Evolutionary conservation across 2,797 vertebrate species (phyloP), one percentile per base, ranked within the genome.

Genomic region (Nannoperca obscura): DNA sequence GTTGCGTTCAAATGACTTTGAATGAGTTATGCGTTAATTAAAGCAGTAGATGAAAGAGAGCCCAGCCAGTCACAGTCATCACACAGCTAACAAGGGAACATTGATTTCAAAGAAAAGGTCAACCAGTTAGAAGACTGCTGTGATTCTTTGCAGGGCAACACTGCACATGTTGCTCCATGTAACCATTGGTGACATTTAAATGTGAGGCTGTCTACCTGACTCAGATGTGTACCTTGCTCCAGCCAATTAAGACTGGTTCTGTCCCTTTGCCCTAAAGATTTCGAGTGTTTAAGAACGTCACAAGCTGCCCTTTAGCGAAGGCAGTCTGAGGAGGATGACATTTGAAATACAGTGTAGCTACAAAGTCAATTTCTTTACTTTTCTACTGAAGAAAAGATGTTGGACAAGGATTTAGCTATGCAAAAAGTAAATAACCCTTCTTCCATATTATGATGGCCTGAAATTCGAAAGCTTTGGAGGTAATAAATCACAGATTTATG

Each of bases 131-230:
- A 67, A 61, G 67, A 38, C 60, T 13, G 50, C 60, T 30, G 61
- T n/a, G 76, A 80, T 63, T 79, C 61, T 70, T 68, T 53, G 71
- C 74, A 15, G 49, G 65, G 62, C 59, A 49, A 66, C 69, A 59
- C 50, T 44, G 55, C 70, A 63, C 66, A 70, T 76, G 86, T 87
- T 84, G 80, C 79, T 79, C 30, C 63, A 67, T 79, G 71, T 82
- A 81, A 89, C 83, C 74, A 66, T 5, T 24, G 61, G 78, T 94
- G 94, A 93, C 92, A 95, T 95, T 94, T 94, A 91, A 92, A 91
- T 80, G 80, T 40, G 60, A 86, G 62, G 62, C 80, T 65, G 90
- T 75, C 86, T 74, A 85, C 81, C 88, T 76, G 81, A 88, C 78
- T 88, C 84, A 72, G 79, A 88, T 74, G 69, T 86, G 62, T 70